These are phyloP conservation scores for Pristionchus exspectatus DNA, from an alignment of 2,888 invertebrate genomes.

Conservation along the genomic window DNA sequence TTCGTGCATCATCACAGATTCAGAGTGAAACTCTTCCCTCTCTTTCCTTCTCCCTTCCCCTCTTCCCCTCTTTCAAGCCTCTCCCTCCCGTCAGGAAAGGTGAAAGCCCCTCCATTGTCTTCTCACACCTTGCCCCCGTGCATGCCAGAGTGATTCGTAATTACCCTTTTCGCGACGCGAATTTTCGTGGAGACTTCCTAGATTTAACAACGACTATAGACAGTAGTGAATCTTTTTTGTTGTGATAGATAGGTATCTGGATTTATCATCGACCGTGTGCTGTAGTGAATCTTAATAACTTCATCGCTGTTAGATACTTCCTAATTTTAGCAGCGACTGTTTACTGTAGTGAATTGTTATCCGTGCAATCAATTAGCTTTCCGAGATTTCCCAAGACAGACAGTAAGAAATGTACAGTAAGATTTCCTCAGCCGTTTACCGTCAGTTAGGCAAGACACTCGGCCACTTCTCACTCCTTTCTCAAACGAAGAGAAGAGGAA, in stretches of 20 bases:
- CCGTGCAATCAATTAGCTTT: too few species aligned
- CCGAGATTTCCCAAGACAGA: too few species aligned
- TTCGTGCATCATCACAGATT: conserved; percentile 36
- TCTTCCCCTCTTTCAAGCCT: background rate
- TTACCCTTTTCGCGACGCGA: background rate
- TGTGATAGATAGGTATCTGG: too few species aligned
- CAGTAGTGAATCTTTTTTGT: too few species aligned
- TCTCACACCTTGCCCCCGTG: background rate
- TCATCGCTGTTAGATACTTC: too few species aligned
- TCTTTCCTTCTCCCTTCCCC: background rate
- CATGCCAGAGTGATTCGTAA: conserved; percentile 38
- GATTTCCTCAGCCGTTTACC: background rate
- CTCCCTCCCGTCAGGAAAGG: background rate
- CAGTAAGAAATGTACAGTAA: background rate
- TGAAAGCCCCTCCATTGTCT: conserved; percentile 31
- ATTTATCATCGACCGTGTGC: too few species aligned
- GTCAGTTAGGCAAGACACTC: background rate
- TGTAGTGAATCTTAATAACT: too few species aligned
- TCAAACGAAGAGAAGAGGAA: background rate
- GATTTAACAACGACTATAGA: background rate
- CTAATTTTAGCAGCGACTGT: too few species aligned
- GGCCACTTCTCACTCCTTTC: background rate
- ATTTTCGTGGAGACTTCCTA: background rate
- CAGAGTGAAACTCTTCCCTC: conserved; percentile 36
- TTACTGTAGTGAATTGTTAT: too few species aligned